Evolutionary conservation across 53 echinoderm and acorn worm species (phyloP), one percentile per base, ranked within the genome.

Genomic region (Holothuria leucospilota): DNA sequence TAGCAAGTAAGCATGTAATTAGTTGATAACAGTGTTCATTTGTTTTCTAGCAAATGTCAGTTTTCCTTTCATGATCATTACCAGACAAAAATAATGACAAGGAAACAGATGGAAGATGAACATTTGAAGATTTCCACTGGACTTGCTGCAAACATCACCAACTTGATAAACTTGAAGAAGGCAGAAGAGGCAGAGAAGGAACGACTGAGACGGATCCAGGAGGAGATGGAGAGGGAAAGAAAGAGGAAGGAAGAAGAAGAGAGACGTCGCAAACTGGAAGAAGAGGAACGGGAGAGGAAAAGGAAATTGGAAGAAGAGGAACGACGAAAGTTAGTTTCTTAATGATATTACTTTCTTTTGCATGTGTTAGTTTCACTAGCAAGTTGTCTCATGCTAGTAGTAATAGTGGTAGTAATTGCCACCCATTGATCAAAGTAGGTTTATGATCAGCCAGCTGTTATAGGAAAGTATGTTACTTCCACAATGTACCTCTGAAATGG

Each of bases 171-270:
- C 82, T 91, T 93, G 90, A 97, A 97, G 80, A 88, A 87, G 42
- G 86, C 97, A 0, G 95, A 97, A 84, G 92, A 86, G 30, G 91
- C 82, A 60, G 95, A 93, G 69, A 82, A 85, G 49, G 92, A 91
- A 73, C 77, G 95, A 13, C 90, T 95, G 5, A 75, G 87, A 30
- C 85, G 71, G 77, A 93, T 97, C 87, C 91, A 91, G 77, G 97
- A 97, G 84, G 94, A 97, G 91, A 97, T 97, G 97, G 97, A 97
- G 66, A 52, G 94, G 29, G 97, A 97, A 84, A 74, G 95, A 75
- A 97, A 97, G 87, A 89, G 86, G 52, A 79, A 87, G 40, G 97
- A 95, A 67, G 97, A 95, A 64, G 94, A 93, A 71, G 95, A 95
- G 56, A 40, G 92, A 23, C 78, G 71, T 51, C 88, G 97, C 68